These are phyloP conservation scores for Muscicapa comitata DNA, from an alignment of 2,797 vertebrate genomes.

Conservation along the genomic window DNA sequence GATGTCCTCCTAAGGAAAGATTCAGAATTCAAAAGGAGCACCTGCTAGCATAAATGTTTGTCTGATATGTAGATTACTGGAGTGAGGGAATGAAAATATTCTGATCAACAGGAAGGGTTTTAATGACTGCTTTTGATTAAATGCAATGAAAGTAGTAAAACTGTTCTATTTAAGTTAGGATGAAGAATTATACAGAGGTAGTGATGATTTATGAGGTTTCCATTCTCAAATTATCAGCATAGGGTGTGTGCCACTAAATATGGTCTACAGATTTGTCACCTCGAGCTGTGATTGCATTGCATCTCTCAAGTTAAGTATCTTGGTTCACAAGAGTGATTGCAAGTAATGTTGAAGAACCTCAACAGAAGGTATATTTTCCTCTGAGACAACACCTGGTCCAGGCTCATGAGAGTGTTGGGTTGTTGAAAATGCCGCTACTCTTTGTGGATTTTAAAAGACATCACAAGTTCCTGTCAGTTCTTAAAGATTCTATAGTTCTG, in stretches of 20 bases:
- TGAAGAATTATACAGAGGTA: background rate
- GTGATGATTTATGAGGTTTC: background rate
- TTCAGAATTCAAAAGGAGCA: background rate
- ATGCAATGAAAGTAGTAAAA: background rate
- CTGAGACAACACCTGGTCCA: background rate
- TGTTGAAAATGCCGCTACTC: background rate
- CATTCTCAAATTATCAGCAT: background rate
- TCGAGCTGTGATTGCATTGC: background rate
- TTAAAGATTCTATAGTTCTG: background rate
- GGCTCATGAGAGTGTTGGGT: background rate
- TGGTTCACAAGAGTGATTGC: background rate
- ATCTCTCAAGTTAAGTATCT: background rate
- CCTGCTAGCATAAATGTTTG: background rate
- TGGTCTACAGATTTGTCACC: background rate
- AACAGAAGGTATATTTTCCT: background rate
- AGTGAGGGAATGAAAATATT: background rate
- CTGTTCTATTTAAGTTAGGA: background rate
- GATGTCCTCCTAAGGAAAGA: background rate
- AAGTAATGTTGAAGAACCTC: background rate
- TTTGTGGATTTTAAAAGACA: background rate
- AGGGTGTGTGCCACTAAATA: background rate
- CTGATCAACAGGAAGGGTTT: background rate
- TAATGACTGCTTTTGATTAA: slow-evolving; percentile 35
- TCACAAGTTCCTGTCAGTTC: background rate
- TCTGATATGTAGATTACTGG: background rate